Base-by-base conservation (phyloP, 2,888 invertebrate genomes). In the Punctoribates punctum region DNA sequence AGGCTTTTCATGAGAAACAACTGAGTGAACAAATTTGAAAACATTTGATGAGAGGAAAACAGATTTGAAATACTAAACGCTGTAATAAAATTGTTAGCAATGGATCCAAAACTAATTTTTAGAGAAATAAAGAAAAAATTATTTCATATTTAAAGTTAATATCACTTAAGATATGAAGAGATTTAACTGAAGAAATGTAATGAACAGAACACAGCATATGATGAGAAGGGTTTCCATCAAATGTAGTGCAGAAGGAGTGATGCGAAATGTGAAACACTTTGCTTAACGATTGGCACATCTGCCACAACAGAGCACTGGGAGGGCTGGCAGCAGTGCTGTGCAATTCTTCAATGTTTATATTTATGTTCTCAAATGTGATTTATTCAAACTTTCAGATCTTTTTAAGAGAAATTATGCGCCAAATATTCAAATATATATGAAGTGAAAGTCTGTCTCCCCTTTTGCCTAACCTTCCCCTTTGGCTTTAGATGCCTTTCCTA, bases 251-350 rank as follows among this genome's bases (percentile, higher is more conserved):
- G 17, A 60, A 60, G 8, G 34, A 70, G 34, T 34, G 34, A 34
- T 34, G 34, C 34, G 34, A 34, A 70, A 42, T 70, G 42, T 46
- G 34, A 34, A 34, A 70, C 70, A 70, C 34, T 70, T 23, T 42
- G 17, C n/a, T 70, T 70, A 70, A 70, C 42, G 70, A 70, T 70
- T 70, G 70, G 42, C 70, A 70, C 70, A 70, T 70, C 70, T 70
- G 70, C 70, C 70, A 70, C 42, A 70, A 70, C 62, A 34, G n/a
- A 17, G 34, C 34, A 34, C 34, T 54, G 54, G 54, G 6, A 54
- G 54, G 20, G 20, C 54, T 34, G 34, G 34, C 34, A 34, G 34
- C 20, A 20, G 20, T 54, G 54, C 54, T n/a, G 3, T 48, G 15
- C 13, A 48, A 17, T 17, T 17, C 17, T 17, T 13, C 54, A 54